Conservation (phyloP, 1,140 invertebrate genomes). For the Pemphigus obesinymphae region DNA sequence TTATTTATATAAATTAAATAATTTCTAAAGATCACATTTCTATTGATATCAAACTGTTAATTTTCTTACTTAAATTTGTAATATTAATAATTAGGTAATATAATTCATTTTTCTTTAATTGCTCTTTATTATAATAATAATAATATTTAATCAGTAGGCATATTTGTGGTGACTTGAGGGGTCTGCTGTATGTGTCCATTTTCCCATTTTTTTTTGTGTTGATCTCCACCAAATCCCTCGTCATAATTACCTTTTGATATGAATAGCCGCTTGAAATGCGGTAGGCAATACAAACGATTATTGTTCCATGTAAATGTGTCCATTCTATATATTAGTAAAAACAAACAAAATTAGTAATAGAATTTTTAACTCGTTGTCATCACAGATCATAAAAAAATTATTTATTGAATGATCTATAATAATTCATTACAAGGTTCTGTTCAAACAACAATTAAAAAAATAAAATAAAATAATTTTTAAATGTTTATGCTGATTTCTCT, state of each 20-base stretch:
- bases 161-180: not conserved
- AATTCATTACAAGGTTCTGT: no score
- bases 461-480: no score
- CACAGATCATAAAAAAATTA: no score
- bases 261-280: slow-evolving; percentile 77
- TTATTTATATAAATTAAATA: not conserved
- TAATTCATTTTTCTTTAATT: not conserved
- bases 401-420: no score
- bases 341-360: not conserved
- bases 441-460: no score
- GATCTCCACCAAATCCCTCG: slow-evolving; percentile 67
- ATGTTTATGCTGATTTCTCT: no score
- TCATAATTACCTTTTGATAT: slow-evolving; percentile 82
- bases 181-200: not conserved
- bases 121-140: not conserved
- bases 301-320: slow-evolving; percentile 72
- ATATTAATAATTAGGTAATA: not conserved
- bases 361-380: no score
- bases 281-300: slow-evolving; percentile 70
- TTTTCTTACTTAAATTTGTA: not conserved
- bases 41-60: not conserved
- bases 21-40: slow-evolving; percentile 4
- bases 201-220: slow-evolving; percentile 61
- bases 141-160: not conserved
- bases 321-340: slow-evolving; percentile 56